Evolutionary conservation across 2,797 vertebrate species (phyloP).

Genomic region (Trichosurus vulpecula): DNA sequence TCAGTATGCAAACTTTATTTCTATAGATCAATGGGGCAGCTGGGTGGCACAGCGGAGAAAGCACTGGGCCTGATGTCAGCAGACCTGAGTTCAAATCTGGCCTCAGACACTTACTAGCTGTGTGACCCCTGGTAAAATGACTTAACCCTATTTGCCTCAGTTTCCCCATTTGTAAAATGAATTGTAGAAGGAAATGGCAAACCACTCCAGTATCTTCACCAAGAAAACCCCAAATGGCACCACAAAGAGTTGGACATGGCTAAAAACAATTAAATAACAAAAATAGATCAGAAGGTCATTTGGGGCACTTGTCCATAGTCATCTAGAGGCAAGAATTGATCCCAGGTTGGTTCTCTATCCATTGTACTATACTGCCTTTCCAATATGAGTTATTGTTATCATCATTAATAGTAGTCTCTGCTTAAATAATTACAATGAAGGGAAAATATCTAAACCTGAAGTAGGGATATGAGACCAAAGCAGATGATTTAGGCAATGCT

Average conservation of each 20-base stretch:
- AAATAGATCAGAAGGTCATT: neutral
- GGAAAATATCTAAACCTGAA: neutral
- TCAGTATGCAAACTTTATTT: neutral
- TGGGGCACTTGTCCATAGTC: neutral
- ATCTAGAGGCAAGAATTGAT: neutral
- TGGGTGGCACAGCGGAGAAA: neutral
- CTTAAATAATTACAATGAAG: neutral
- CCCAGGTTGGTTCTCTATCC: neutral
- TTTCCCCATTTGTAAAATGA: neutral
- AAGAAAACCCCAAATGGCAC: neutral
- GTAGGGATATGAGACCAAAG: neutral
- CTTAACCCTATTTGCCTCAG: neutral
- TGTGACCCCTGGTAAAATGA: neutral
- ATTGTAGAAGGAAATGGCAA: neutral
- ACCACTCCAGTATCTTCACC: neutral
- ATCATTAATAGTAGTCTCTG: neutral
- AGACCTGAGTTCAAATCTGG: neutral
- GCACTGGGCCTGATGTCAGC: neutral
- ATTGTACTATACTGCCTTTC: neutral
- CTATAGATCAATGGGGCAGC: neutral
- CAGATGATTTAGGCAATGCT: neutral
- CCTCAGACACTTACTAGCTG: neutral
- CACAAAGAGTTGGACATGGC: neutral
- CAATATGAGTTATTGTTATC: neutral
- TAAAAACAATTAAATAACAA: neutral